phyloP scores from a whole-genome alignment of 2,888 invertebrate genomes.

The Malthinus flaveolus region DNA sequence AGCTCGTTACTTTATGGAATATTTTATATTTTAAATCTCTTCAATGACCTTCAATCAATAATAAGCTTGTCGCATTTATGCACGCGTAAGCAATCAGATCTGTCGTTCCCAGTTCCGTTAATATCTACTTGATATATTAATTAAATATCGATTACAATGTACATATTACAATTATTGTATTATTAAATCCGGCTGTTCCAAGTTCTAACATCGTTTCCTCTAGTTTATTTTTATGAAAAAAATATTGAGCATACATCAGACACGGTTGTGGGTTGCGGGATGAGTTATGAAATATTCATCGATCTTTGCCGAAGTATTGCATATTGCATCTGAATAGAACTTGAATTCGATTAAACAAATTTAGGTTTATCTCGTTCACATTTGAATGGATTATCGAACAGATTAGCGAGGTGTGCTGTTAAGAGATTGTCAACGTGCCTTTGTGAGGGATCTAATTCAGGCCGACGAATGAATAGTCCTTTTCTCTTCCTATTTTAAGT shows the following conservation, averaged over 20 bases:
- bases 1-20: no score
- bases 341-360: slow-evolving; percentile 13
- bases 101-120: no score
- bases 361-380: slow-evolving; percentile 22
- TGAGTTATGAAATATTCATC: slow-evolving; percentile 9
- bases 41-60: no score
- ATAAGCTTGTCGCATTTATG: no score
- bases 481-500: slow-evolving; percentile 18
- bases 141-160: no score
- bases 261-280: no score
- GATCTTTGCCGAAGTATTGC: slow-evolving; percentile 14
- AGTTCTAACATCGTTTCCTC: no score
- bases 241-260: slow-evolving; percentile 1
- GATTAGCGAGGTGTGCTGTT: slow-evolving; percentile 23
- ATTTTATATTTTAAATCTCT: no score
- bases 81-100: no score
- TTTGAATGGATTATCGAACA: slow-evolving; percentile 25
- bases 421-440: slow-evolving; percentile 17
- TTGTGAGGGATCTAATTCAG: slow-evolving; percentile 28
- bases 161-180: no score
- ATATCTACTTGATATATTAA: no score
- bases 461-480: slow-evolving; percentile 13
- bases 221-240: slow-evolving; percentile 13
- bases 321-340: slow-evolving; percentile 16
- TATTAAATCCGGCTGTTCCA: no score